Base-by-base conservation (phyloP, 2,888 invertebrate species). In the Cinara cedri region DNA sequence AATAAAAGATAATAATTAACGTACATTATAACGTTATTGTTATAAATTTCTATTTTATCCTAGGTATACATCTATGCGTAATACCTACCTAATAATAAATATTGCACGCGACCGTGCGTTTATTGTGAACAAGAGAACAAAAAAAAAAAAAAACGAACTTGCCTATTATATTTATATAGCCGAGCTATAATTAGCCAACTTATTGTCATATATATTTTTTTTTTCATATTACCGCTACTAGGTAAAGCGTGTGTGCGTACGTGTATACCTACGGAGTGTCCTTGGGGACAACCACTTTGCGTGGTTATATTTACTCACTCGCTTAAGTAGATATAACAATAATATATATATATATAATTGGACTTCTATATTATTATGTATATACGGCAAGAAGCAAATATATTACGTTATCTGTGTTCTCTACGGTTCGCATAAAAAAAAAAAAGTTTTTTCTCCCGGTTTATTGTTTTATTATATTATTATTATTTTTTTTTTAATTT, bases 141-240 rank as follows among this genome's bases (percentile, higher is more conserved):
- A 72, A 72, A 11, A 54, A 8, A 54, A n/a, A 19, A 54, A n/a
- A 4, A n/a, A 54, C 16, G 19, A 16, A n/a, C n/a, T 34, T 44
- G 55, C 54, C 42, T 55, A 55, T 44, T 42, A 21, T 71, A 55
- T 71, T 16, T 55, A 55, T 71, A 55, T 42, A 42, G 55, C 19
- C 44, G 24, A 24, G 14, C 44, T 57, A 71, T 71, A 71, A 71
- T 71, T 71, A 71, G 57, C 71, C 8, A 54, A 71, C 57, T 71
- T 57, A 71, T 71, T 71, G 44, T 57, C 71, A 44, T 57, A 34
- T 46, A 44, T 57, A 34, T 46, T 44, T 57, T 44, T n/a, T 34
- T 34, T n/a, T 26, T 57, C 1, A 1, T 14, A 57, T 44, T 71
- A 57, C 44, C 57, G 26, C 57, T 46, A 57, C 57, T 57, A 44